Evolutionary conservation across 2,113 vertebrate genomes (phyloP).

Genomic region (Alethe diademata): DNA sequence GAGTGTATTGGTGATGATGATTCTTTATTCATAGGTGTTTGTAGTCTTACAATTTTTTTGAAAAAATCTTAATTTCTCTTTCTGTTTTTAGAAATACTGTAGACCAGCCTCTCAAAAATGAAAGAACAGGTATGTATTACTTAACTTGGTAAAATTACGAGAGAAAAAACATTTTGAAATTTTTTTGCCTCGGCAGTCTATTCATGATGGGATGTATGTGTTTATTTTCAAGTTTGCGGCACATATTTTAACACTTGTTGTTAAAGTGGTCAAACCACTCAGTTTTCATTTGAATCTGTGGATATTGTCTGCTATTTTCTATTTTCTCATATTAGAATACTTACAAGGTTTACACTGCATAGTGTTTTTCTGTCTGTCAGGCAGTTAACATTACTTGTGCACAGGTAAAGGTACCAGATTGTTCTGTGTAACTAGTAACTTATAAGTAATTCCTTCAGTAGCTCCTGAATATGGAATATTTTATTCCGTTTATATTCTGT

Average conservation of each 20-base stretch:
- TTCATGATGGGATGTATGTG: neutral
- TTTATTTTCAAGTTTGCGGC: neutral
- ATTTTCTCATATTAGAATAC: neutral
- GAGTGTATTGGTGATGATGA: neutral
- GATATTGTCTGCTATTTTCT: neutral
- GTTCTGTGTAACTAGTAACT: neutral
- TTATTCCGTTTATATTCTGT: neutral
- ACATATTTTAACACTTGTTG: neutral
- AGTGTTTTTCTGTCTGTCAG: neutral
- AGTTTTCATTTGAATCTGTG: neutral
- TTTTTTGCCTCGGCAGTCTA: neutral
- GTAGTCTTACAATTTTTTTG: neutral
- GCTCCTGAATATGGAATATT: neutral
- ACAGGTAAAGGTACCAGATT: neutral
- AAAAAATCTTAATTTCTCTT: neutral
- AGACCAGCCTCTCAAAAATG: slow-evolving; percentile 49
- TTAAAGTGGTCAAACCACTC: neutral
- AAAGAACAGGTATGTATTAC: slow-evolving; percentile 57
- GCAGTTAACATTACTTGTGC: neutral
- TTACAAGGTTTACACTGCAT: neutral
- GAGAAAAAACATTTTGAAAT: neutral
- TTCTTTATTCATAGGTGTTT: neutral
- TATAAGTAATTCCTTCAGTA: neutral
- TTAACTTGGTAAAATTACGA: neutral
- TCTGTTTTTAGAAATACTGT: slow-evolving; percentile 60